Base-by-base conservation (phyloP, 2,113 vertebrate genomes). In the Rhadina sibilatrix region DNA sequence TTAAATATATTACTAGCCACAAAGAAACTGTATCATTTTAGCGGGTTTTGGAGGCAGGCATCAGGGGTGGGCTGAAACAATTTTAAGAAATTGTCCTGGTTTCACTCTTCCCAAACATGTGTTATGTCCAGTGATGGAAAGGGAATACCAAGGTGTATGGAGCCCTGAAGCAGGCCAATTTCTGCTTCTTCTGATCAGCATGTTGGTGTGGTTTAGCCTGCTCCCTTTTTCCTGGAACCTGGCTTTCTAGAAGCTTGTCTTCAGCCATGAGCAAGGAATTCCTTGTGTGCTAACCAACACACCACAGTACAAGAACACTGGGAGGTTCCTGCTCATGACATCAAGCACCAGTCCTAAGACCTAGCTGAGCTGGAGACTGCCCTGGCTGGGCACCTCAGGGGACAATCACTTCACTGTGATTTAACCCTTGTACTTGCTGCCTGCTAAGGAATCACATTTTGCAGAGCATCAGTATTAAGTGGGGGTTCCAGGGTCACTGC, bases 281-380 rank as follows among this genome's bases (percentile, higher is more conserved):
- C 30, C 3, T 28, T 12, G 25, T 7, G 22, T 76, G 53, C 28
- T 59, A 33, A 35, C 65, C 33, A 61, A 49, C 17, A 57, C 1
- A 3, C 25, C 59, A 31, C 1, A 18, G 60, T 33, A 37, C 13
- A 57, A 30, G 13, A 33, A 42, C 79, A 52, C 20, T 0, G 0
- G 21, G 40, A 49, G 38, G 12, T 38, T 74, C 27, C 31, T 0
- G 2, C 7, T 59, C 47, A 57, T 42, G 47, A 25, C 28, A 40
- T 54, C 8, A 38, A 44, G 52, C 44, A 57, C 44, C n/a, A 74
- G 54, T 12, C 14, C 11, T 16, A 20, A 44, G 35, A 33, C 14
- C 8, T 52, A 38, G 50, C 21, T 68, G 12, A 24, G 19, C 1
- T 18, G 25, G 47, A 56, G 44, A 44, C 2, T 65, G 46, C 9